Evolutionary conservation across 2,888 invertebrate species (phyloP), one percentile per base, ranked within the genome.

Genomic region (Siphlonurus alternatus): DNA sequence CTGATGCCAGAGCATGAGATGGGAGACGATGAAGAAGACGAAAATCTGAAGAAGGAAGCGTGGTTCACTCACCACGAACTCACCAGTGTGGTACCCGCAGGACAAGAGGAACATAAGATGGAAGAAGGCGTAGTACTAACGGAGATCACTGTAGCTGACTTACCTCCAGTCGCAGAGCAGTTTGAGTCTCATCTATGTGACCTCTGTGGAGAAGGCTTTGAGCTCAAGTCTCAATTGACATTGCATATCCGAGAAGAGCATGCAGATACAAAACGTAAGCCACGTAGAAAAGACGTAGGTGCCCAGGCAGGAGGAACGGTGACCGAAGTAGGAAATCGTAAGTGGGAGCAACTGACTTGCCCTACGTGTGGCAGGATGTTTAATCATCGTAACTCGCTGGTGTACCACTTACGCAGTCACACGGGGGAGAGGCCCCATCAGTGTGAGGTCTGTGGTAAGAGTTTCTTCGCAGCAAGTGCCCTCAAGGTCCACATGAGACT

Each of bases 401-500:
- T 90, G 66, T 93, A 93, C 75, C 93, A 93, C 71, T 80, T 86
- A 77, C 76, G 88, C 69, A 87, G 89, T 59, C 93, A 91, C 71
- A 84, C 84, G 5, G 88, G 88, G 2, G 83, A 86, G 72, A 80
- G 89, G 56, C 85, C 87, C 18, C 88, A 89, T 72, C 82, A 84
- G 62, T 93, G 93, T 71, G 82, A 85, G 65, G 83, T 85, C 19
- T 93, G 93, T 71, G 64, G 64, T 2, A 64, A 64, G 53, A 64
- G 64, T 53, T 64, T 64, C 61, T 64, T 64, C 15, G 64, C 64
- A 1, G 64, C 61, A 2, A 64, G 64, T 23, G 64, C 64, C 0
- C 61, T 64, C 61, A 64, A 86, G 84, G 82, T 89, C 1, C 93
- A 93, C 75, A 81, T 83, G 70, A 80, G 90, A 23, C 79, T 89